These are phyloP conservation scores for Drosophila oshimai DNA, from an alignment of 1,140 invertebrate genomes.

Conservation along the genomic window DNA sequence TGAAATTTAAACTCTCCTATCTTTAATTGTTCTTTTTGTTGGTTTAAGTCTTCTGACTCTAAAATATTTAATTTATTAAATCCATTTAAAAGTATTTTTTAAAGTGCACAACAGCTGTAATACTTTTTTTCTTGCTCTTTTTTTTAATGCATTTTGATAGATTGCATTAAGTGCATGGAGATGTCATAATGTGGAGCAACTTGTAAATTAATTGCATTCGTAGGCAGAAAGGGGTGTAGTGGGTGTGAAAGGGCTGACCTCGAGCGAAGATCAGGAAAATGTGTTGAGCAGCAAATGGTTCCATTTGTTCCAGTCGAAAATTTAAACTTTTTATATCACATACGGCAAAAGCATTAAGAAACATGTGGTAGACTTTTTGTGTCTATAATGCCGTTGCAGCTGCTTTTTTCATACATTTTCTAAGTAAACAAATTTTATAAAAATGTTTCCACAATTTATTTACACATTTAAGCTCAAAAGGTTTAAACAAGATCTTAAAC, in stretches of 20 bases:
- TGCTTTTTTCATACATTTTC: not conserved
- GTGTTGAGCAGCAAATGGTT: slow-evolving; percentile 20
- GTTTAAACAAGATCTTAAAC: too few species aligned
- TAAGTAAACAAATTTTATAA: not conserved
- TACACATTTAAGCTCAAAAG: too few species aligned
- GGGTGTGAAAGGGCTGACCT: slow-evolving; percentile 65
- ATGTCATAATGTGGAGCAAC: slow-evolving; percentile 41
- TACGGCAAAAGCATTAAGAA: not conserved
- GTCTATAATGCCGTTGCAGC: not conserved
- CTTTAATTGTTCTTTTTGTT: too few species aligned
- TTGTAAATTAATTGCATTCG: slow-evolving; percentile 66
- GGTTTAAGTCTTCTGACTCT: too few species aligned
- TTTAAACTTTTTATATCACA: slow-evolving; percentile 3
- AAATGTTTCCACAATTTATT: slow-evolving; percentile 3
- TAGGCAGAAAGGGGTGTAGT: not conserved
- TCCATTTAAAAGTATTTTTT: not conserved
- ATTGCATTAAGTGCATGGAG: slow-evolving; percentile 58
- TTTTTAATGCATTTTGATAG: slow-evolving; percentile 76
- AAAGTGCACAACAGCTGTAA: slow-evolving; percentile 10
- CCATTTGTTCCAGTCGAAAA: slow-evolving; percentile 7
- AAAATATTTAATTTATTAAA: not conserved
- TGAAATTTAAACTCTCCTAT: too few species aligned
- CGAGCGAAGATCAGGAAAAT: slow-evolving; percentile 16
- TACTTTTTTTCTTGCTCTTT: slow-evolving; percentile 9
- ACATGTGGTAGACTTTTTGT: slow-evolving; percentile 13